Percentiles rank a stretch among this genome's conserved stretches.
Evolutionary conservation across 53 echinoderm and acorn worm genomes (phyloP).

Genomic region (Luidia sarsii): DNA sequence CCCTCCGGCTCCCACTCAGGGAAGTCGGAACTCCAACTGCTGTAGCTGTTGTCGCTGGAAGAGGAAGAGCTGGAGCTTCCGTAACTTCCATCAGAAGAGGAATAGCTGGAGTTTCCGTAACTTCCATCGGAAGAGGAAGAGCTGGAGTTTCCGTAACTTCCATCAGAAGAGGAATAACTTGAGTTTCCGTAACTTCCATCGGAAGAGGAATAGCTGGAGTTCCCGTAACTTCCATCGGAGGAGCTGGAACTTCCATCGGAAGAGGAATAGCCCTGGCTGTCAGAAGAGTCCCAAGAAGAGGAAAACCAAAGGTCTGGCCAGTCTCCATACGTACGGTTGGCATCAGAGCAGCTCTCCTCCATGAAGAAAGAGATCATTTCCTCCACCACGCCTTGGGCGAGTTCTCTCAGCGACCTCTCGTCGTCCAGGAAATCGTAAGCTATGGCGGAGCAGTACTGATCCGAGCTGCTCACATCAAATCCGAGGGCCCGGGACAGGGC

Average conservation of each 20-base stretch:
- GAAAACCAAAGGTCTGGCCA: not conserved
- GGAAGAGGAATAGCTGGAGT: not conserved
- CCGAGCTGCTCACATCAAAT: not conserved
- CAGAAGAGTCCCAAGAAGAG: not conserved
- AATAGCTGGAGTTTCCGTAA: too few species aligned
- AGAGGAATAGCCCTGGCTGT: too few species aligned
- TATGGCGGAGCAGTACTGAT: not conserved
- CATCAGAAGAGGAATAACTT: not conserved
- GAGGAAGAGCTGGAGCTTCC: too few species aligned
- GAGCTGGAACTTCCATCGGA: not conserved
- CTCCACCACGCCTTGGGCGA: not conserved
- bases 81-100: not conserved
- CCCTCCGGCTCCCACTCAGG: not conserved
- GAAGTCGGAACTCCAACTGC: not conserved
- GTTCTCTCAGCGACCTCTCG: not conserved
- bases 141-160: too few species aligned
- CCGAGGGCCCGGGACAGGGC: not conserved
- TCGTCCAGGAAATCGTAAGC: not conserved
- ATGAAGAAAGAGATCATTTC: not conserved
- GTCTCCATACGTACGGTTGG: not conserved
- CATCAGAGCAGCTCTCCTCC: not conserved
- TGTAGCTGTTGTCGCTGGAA: not conserved
- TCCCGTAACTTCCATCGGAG: too few species aligned
- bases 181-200: not conserved
- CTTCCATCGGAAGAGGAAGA: too few species aligned